Base-by-base conservation (phyloP, 2,113 vertebrate species). In the Syngnathoides biaculeatus region DNA sequence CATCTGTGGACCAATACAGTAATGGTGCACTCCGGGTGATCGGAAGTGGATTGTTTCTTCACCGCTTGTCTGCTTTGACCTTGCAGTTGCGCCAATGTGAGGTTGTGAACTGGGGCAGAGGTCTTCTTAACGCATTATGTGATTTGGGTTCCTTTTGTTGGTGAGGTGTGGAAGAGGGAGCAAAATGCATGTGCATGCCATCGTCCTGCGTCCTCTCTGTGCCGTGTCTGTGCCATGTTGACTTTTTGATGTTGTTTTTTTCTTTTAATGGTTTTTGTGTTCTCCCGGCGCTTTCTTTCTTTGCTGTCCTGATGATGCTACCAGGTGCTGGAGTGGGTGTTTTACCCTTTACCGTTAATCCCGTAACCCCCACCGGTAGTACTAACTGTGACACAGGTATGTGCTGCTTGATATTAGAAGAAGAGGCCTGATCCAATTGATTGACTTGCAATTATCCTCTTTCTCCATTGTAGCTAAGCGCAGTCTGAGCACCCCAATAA, bases 381-480 rank as follows among this genome's bases (percentile, higher is more conserved):
- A 94, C 94, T 94, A 97, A 97, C 94, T 97, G 95, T 97, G 94
- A 96, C 91, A 94, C 93, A 97, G 95, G 95, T 97, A 97, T 57
- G 55, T 57, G 55, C 55, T 30, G 55, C 26, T 57, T 57, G 55
- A 30, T 57, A 27, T 57, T 30, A 57, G 55, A 57, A 17, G 15
- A 30, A 30, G 55, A 57, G 27, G 55, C 55, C 55, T 30, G 26
- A 57, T 30, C 26, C 55, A 57, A 17, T 30, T 57, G 55, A 30
- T 57, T 57, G 55, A 62, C 13, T 62, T 24, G 39, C 22, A 22
- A 26, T 24, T 3, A 42, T 62, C 13, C 26, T 43, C 60, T 43
- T 26, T 45, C 40, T 0, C 57, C 57, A n/a, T 20, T 22, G 48
- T 57, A 17, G 14, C 55, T 26, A 19, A 57, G 15, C 30, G 27